Evolutionary conservation across 2,888 invertebrate genomes (phyloP), one percentile per base, ranked within the genome.

Genomic region (Ditula angustiorana): DNA sequence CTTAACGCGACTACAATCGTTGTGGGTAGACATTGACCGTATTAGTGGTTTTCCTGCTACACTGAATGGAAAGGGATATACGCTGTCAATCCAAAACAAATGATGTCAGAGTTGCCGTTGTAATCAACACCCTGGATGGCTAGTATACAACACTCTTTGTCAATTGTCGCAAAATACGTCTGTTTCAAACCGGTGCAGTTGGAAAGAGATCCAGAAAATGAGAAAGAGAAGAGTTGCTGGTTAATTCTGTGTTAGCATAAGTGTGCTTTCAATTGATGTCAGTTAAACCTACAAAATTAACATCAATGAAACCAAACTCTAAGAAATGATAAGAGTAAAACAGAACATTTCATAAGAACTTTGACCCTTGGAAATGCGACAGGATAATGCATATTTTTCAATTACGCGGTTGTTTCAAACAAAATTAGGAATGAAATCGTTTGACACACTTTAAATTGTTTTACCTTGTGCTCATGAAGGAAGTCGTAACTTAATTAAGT

Each of bases 351-450:
- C 33, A 21, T 26, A 26, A 58, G 50, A 52, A 63, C 63, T 26
- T 26, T 52, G 33, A 21, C 41, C 41, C 24, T 13, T 24, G n/a
- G 63, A 35, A 58, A 44, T 57, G 30, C 37, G 4, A 30, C 50
- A 37, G 62, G 62, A 57, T 58, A 62, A 56, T 58, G 63, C 33
- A 61, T 21, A 63, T 63, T 63, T 63, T 63, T 13, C 63, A 58
- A 50, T 63, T 21, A 44, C 10, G 33, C 16, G 33, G 41, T 50
- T 4, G 19, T 44, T 50, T 16, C 30, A 28, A 41, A 50, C 56
- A 44, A 35, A n/a, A 63, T 58, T 57, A 58, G 19, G 57, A 35
- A 52, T 28, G 33, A 41, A 33, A 23, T 63, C 41, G 26, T 24
- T 24, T 50, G n/a, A 50, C 56, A 37, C 35, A 30, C 23, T 24